Evolutionary conservation across 1,140 invertebrate genomes (phyloP).

Genomic region (Sycophaga agraensis): DNA sequence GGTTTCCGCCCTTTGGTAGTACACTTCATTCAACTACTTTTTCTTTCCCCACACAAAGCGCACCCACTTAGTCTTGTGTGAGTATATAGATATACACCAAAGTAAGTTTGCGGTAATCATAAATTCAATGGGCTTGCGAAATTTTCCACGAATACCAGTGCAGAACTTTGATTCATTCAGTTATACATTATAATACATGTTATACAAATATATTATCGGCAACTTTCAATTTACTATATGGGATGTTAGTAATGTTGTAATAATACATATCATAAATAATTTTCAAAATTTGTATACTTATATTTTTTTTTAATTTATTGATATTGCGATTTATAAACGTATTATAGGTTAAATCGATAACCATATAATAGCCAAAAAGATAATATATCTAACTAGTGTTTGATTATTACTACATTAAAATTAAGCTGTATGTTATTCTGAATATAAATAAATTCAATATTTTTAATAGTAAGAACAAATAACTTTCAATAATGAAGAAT

Average conservation of each 20-base stretch:
- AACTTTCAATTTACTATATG: neutral
- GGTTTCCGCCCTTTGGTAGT: constrained; percentile 32
- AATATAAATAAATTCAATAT: too few relatives aligned
- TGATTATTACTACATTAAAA: too few relatives aligned
- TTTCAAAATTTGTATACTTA: too few relatives aligned
- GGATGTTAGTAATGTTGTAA: neutral
- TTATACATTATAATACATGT: neutral
- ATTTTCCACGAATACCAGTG: constrained; percentile 7
- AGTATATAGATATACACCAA: constrained; percentile 1
- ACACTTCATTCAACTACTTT: constrained; percentile 30
- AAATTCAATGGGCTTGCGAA: constrained; percentile 23
- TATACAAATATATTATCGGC: neutral
- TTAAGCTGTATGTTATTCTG: too few relatives aligned
- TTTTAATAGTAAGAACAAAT: too few relatives aligned
- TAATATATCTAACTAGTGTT: too few relatives aligned
- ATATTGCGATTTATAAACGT: too few relatives aligned
- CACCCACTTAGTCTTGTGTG: neutral
- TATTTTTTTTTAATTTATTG: too few relatives aligned
- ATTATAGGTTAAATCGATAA: too few relatives aligned
- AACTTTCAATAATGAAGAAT: too few relatives aligned
- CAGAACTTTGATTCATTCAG: neutral
- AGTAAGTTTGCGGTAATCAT: constrained; percentile 20
- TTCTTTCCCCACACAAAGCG: constrained; percentile 19
- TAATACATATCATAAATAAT: too few relatives aligned
- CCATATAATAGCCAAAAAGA: too few relatives aligned